Evolutionary conservation across 2,113 vertebrate genomes (phyloP), one percentile per base, ranked within the genome.

Genomic region (Atrichornis clamosus): DNA sequence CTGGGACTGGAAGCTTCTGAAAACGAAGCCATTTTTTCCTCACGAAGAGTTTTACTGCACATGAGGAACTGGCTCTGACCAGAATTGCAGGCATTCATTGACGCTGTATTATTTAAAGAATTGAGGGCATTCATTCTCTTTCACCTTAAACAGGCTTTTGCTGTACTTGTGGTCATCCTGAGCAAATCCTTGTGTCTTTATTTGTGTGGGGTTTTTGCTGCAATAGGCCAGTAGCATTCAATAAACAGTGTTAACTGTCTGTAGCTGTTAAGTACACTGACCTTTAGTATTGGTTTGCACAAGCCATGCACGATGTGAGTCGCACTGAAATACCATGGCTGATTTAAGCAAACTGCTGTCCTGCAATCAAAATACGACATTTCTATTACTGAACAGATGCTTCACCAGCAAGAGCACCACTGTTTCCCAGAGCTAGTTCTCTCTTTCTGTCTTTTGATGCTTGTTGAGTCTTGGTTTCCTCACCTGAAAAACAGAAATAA

Each of bases 241-340:
- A 90, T 78, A 90, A 92, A 87, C 81, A 91, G 77, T 42, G 83
- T 86, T 95, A 93, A 89, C 73, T 93, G 77, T 65, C 52, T 93
- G 68, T 92, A 72, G 90, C 86, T 94, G 79, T 84, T 94, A 95
- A 87, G 92, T 95, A 82, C 83, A 49, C 93, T 96, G 96, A 95
- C 96, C 90, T 95, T 97, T 96, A 90, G 76, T 75, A 89, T 64
- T 3, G 24, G 88, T 96, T 97, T 97, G 96, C 86, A 87, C 88
- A 94, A 94, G 64, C 76, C 13, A 0, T 35, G 62, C 46, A 88
- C 72, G 47, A 26, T 84, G 59, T 52, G 64, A 95, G 92, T 41
- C 42, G 60, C 76, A 9, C 60, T 96, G 96, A 95, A 97, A 90
- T 90, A 84, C 49, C 64, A 19, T 3, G 44, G 42, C 73, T 42